phyloP scores from a whole-genome alignment of 1,140 invertebrate genomes.

The Magallana gigas region DNA sequence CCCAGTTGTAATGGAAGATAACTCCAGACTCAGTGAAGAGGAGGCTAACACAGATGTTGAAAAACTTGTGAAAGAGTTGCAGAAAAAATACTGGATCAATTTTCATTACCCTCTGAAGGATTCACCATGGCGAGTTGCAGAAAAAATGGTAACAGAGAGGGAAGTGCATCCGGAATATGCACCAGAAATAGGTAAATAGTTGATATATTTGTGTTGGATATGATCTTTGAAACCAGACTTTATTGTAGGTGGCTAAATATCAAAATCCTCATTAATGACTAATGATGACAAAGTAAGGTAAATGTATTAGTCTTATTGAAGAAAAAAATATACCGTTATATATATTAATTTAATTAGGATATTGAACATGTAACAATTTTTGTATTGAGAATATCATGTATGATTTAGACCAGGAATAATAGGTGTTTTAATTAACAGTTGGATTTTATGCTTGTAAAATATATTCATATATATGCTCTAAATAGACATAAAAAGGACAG shows the following conservation, averaged over 20 bases:
- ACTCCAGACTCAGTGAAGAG: background rate
- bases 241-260: too few relatives aligned
- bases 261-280: too few relatives aligned
- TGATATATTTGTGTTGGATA: too few relatives aligned
- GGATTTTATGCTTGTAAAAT: background rate
- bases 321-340: too few relatives aligned
- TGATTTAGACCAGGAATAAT: background rate
- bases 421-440: background rate
- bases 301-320: too few relatives aligned
- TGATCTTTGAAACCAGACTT: too few relatives aligned
- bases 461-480: background rate
- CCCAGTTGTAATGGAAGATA: slow-evolving; percentile 14
- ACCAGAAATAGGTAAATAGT: slow-evolving; percentile 63
- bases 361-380: too few relatives aligned
- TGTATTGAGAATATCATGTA: background rate
- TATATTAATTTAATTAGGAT: too few relatives aligned
- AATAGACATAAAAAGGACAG: background rate
- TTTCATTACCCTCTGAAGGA: slow-evolving; percentile 44
- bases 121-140: slow-evolving; percentile 63
- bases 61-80: slow-evolving; percentile 21
- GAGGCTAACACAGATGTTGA: background rate
- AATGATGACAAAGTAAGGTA: too few relatives aligned
- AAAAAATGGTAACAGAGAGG: slow-evolving; percentile 84
- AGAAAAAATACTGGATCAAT: slow-evolving; percentile 52
- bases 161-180: slow-evolving; percentile 83